Percentiles rank a stretch among this genome's conserved stretches.
These are phyloP conservation scores for Formica aserva DNA, from an alignment of 2,888 invertebrate species.

Conservation along the genomic window DNA sequence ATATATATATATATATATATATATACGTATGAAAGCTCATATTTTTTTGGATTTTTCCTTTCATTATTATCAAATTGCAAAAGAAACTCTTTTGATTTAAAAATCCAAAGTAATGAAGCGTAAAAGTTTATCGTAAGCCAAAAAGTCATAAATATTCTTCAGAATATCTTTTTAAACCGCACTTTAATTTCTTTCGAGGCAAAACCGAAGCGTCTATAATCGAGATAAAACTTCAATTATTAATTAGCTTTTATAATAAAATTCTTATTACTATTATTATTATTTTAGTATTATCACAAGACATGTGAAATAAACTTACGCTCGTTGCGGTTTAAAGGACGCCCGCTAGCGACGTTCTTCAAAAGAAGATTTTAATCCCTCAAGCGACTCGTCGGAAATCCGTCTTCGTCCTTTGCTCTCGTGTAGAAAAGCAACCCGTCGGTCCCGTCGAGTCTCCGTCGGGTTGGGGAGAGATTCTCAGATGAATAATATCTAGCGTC, in stretches of 20 bases:
- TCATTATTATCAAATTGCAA: not conserved
- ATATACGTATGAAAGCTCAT: not conserved
- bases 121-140: not conserved
- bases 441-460: slow-evolving; percentile 31
- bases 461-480: slow-evolving; percentile 40
- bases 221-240: not conserved
- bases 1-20: not conserved
- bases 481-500: slow-evolving; percentile 55
- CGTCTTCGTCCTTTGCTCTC: slow-evolving; percentile 49
- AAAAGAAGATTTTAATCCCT: slow-evolving; percentile 43
- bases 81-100: not conserved
- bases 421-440: slow-evolving; percentile 45
- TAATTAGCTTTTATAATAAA: slow-evolving; percentile 16
- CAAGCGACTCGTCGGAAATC: slow-evolving; percentile 46
- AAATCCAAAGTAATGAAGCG: not conserved
- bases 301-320: not conserved
- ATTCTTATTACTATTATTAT: not conserved
- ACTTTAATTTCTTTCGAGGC: not conserved
- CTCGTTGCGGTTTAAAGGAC: slow-evolving; percentile 19
- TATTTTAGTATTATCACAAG: not conserved
- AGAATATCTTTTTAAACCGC: not conserved
- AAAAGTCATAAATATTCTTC: not conserved
- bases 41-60: not conserved
- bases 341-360: slow-evolving; percentile 6
- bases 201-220: not conserved